phyloP scores from a whole-genome alignment of 2,888 invertebrate genomes.

The Trisateles emortualis region DNA sequence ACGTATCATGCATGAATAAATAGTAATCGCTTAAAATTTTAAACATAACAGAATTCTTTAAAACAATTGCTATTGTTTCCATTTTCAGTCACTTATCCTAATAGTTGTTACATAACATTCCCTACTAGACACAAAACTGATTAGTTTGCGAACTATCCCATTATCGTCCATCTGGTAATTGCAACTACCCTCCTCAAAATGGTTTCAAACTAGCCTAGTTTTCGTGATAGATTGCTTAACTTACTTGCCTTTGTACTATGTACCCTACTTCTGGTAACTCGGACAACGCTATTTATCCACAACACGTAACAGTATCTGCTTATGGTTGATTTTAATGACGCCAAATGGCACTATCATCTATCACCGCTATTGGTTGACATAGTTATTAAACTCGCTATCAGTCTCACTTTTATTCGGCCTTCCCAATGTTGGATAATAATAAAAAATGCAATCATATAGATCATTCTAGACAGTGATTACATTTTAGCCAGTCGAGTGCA shows the following conservation, averaged over 20 bases:
- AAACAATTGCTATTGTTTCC: background rate
- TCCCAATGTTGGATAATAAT: no score
- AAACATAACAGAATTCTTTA: background rate
- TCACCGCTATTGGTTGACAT: no score
- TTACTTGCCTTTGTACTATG: slow-evolving; percentile 20
- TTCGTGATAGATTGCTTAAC: slow-evolving; percentile 38
- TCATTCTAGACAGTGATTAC: background rate
- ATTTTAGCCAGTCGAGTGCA: background rate
- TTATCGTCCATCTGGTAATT: slow-evolving; percentile 9
- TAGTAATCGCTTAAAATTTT: no score
- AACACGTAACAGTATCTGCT: background rate
- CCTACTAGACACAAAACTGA: background rate
- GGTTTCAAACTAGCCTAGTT: slow-evolving; percentile 23
- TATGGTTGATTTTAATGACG: no score
- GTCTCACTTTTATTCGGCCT: no score
- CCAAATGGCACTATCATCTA: no score
- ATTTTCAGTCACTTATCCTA: background rate
- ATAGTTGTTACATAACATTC: background rate
- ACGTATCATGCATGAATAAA: no score
- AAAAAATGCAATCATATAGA: no score
- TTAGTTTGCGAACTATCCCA: background rate
- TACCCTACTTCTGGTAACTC: slow-evolving; percentile 35
- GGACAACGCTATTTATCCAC: slow-evolving; percentile 8
- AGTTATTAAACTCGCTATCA: no score
- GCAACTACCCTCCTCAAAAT: slow-evolving; percentile 7